Conservation (phyloP, 1,140 invertebrate species). For the Drosophila lini region DNA sequence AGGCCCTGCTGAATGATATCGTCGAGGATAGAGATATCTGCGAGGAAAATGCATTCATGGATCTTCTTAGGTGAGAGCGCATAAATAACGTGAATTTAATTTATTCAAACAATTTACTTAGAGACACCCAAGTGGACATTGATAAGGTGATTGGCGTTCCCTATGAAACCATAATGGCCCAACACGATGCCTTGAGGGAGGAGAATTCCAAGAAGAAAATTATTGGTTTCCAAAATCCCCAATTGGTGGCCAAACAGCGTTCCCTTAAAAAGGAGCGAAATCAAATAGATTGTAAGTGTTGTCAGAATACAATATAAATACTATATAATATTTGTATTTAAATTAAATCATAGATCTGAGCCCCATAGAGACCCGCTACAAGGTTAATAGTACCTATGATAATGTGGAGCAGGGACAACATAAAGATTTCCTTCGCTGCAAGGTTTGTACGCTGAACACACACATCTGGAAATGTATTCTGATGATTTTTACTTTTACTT, state of each 20-base stretch:
- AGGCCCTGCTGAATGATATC: constrained; percentile 21
- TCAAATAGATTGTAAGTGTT: constrained; percentile 20
- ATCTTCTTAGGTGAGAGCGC: constrained; percentile 30
- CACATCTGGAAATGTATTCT: neutral
- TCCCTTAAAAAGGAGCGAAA: constrained; percentile 4
- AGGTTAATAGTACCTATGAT: constrained; percentile 39
- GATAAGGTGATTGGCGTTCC: constrained; percentile 28
- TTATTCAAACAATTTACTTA: neutral
- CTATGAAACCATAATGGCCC: constrained; percentile 10
- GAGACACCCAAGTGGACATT: constrained; percentile 55
- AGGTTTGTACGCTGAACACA: constrained; percentile 14
- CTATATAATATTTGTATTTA: too few relatives aligned
- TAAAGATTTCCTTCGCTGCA: constrained; percentile 5
- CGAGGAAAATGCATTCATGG: constrained; percentile 18
- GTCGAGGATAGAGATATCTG: constrained; percentile 34
- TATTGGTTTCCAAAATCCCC: neutral
- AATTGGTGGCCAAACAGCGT: neutral
- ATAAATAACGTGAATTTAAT: neutral
- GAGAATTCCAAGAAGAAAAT: constrained; percentile 11
- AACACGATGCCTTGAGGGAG: neutral
- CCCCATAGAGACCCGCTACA: constrained; percentile 59
- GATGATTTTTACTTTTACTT: too few relatives aligned
- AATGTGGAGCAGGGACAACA: constrained; percentile 41
- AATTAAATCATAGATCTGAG: constrained; percentile 11
- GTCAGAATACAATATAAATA: too few relatives aligned